Base-by-base conservation (phyloP, 2,888 invertebrate species). In the Cryptus viduatorius region DNA sequence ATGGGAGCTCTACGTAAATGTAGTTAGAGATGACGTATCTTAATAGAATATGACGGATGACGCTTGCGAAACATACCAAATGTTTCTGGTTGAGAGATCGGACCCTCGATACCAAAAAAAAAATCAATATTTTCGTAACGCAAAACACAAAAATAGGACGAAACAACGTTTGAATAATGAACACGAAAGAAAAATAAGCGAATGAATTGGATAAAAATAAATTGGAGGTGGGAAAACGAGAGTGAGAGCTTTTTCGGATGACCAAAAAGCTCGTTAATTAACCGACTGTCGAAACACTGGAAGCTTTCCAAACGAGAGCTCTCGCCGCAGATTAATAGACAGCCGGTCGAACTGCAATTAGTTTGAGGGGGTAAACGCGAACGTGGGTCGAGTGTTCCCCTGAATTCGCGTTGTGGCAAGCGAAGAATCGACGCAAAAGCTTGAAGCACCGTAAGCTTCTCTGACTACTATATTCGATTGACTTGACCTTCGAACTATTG, bases 311-410 rank as follows among this genome's bases (percentile, higher is more conserved):
- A 86, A 79, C 79, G 84, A 84, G 81, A 79, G 78, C 84, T 84
- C 84, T 84, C 84, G 67, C 85, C 86, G 65, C 79, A 81, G 87
- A 89, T 87, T 89, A 89, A 89, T 89, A 82, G 86, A 79, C 79
- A 75, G 75, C 59, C 72, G 75, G 81, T 56, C 75, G 68, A 46
- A 29, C 48, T 56, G 84, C 84, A 79, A 84, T 84, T 84, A 84
- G 84, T 82, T 79, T 82, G 82, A 79, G 75, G 79, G 77, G 84
- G 64, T 81, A 56, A 81, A 79, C 76, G 79, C 24, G 67, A 71
- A 65, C 71, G 61, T 48, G 48, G 79, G 42, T 48, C 69, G 78
- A 81, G 79, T 65, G 53, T 71, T 37, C 48, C 73, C 59, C 10
- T 56, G 75, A 82, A 78, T 75, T 61, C 59, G 59, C 59, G 59